These are phyloP conservation scores for Holacanthella duospinosa DNA, from an alignment of 2,888 invertebrate genomes.

Conservation along the genomic window DNA sequence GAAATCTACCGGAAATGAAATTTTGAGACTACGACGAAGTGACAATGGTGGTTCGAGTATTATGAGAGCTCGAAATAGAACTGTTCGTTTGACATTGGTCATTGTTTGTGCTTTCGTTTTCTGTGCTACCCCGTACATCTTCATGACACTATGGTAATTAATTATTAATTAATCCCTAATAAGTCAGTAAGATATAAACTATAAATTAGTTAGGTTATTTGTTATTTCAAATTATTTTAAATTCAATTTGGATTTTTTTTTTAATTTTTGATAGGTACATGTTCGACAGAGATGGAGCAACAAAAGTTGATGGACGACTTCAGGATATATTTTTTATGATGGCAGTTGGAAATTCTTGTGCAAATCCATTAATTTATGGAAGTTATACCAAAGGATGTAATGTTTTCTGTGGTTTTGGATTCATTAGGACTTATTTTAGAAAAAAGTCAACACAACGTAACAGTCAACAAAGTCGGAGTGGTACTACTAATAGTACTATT, in stretches of 20 bases:
- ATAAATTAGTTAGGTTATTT: neutral
- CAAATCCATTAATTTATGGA: conserved; percentile 65
- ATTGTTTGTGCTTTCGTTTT: conserved; percentile 63
- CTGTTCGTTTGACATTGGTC: conserved; percentile 50
- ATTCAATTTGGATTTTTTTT: neutral
- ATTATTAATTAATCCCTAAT: too few relatives aligned
- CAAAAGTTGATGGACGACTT: conserved; percentile 52
- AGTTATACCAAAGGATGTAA: conserved; percentile 47
- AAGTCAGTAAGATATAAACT: too few relatives aligned
- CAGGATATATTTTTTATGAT: conserved; percentile 65
- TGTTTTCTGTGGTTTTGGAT: neutral
- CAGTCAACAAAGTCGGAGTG: neutral
- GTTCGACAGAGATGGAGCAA: conserved; percentile 56
- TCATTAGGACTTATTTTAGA: neutral
- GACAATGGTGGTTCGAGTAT: conserved; percentile 7
- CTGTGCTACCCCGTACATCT: conserved; percentile 68
- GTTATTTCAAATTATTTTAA: too few relatives aligned
- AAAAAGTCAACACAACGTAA: neutral
- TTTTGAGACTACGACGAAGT: conserved; percentile 1
- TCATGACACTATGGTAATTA: conserved; percentile 61
- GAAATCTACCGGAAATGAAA: too few relatives aligned
- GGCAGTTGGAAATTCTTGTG: conserved; percentile 70
- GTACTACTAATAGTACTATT: neutral
- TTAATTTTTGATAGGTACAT: conserved; percentile 50
- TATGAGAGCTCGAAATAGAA: conserved; percentile 2